Base-by-base conservation (phyloP, 2,797 vertebrate genomes). In the Periparus ater region DNA sequence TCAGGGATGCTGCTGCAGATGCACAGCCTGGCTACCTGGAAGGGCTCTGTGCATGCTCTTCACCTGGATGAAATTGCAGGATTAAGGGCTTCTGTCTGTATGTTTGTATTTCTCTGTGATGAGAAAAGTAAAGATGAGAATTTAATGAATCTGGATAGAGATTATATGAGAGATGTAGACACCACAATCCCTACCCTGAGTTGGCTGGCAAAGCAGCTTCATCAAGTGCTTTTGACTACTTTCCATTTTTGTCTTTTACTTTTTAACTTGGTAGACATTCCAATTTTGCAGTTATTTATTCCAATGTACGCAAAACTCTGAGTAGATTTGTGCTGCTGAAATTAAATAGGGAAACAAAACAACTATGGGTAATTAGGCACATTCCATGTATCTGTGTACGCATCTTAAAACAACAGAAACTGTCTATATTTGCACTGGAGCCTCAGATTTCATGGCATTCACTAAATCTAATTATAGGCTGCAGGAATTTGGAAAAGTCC, bases 291-390 rank as follows among this genome's bases (percentile, higher is more conserved):
- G 77, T 89, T 96, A 88, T 96, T 97, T 92, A 94, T 93, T 95
- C 70, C 74, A 53, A 11, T 17, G 63, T 44, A 48, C 45, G 6
- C 66, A 84, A 83, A 96, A 89, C 92, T 63, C 80, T 15, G 80
- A 94, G 95, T 93, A 89, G 95, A 95, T 93, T 95, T 96, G 62
- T 91, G 91, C 93, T 58, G 32, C 91, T 91, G 93, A 84, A 95
- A 94, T 95, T 93, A 89, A 96, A 91, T 16, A 40, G 91, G 60
- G 68, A 91, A 78, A 88, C 84, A 94, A 87, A 97, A 88, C 61
- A 78, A 96, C 89, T 88, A 71, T 88, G 91, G 71, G 75, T 96
- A 91, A 96, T 97, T 93, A 95, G 60, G 81, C 85, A 73, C 65
- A 42, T 96, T 96, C 94, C 88, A 91, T 92, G 74, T 95, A 93